phyloP scores from a whole-genome alignment of 2,888 invertebrate genomes.

The Cephalotes varians region DNA sequence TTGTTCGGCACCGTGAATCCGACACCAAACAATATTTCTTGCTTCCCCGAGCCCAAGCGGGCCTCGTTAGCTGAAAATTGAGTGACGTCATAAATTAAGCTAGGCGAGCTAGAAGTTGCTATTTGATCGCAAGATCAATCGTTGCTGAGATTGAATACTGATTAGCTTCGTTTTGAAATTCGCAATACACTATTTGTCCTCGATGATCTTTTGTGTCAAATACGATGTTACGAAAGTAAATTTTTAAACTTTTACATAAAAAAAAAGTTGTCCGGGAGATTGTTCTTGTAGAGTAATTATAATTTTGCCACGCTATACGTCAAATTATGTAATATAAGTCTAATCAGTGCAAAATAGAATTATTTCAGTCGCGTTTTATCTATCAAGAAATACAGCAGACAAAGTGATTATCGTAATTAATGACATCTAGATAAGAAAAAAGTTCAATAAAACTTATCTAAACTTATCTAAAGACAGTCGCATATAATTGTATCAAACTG shows the following conservation, averaged over 20 bases:
- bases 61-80: neutral
- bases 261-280: neutral
- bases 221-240: neutral
- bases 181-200: neutral
- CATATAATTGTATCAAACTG: neutral
- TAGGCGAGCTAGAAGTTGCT: neutral
- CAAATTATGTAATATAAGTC: neutral
- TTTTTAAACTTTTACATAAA: neutral
- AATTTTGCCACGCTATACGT: neutral
- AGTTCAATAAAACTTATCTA: neutral
- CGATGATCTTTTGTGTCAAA: neutral
- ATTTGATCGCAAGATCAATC: conserved; percentile 26
- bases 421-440: neutral
- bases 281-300: neutral
- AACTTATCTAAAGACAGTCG: neutral
- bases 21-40: neutral
- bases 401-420: neutral
- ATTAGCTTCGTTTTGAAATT: conserved; percentile 39
- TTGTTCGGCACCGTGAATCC: neutral
- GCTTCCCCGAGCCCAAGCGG: neutral
- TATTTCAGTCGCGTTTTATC: neutral
- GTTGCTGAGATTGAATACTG: conserved; percentile 27
- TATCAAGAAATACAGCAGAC: neutral
- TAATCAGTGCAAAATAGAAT: neutral
- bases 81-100: conserved; percentile 1